phyloP scores from a whole-genome alignment of 2,888 invertebrate species.

The Drosophila paranaensis region DNA sequence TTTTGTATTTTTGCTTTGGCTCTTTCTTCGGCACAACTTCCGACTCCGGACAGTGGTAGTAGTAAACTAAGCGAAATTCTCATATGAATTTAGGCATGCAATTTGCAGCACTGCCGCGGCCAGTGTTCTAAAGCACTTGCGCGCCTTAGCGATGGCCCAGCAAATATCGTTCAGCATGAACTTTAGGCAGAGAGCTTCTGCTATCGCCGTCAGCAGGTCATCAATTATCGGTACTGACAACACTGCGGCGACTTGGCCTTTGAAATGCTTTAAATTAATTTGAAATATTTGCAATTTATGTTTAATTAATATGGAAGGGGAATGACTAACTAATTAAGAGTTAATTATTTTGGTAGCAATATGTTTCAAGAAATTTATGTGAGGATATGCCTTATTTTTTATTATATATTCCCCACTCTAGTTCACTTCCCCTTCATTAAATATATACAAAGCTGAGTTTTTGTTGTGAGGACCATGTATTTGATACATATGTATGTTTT shows the following conservation, averaged over 20 bases:
- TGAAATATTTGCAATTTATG: neutral
- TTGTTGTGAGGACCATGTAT: slow-evolving; percentile 54
- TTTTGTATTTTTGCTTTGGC: slow-evolving; percentile 14
- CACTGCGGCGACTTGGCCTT: neutral
- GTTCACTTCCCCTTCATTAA: neutral
- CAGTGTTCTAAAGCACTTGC: slow-evolving; percentile 25
- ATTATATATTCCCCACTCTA: too few relatives aligned
- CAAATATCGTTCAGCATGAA: neutral
- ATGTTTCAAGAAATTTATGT: too few relatives aligned
- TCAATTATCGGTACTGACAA: neutral
- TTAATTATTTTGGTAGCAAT: too few relatives aligned
- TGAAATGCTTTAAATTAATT: neutral
- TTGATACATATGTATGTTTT: slow-evolving; percentile 57
- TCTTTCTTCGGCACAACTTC: slow-evolving; percentile 45
- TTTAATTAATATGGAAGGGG: neutral
- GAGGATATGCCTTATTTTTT: too few relatives aligned
- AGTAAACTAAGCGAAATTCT: slow-evolving; percentile 50
- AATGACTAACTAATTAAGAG: too few relatives aligned
- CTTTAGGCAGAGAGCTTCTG: neutral
- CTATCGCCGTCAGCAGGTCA: slow-evolving; percentile 1
- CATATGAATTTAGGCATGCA: slow-evolving; percentile 29
- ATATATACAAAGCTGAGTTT: slow-evolving; percentile 1
- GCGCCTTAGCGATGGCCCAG: slow-evolving; percentile 22
- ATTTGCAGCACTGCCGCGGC: slow-evolving; percentile 34
- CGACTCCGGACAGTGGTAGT: slow-evolving; percentile 51